Base-by-base conservation (phyloP, 2,113 vertebrate genomes). In the Sebastes fasciatus region DNA sequence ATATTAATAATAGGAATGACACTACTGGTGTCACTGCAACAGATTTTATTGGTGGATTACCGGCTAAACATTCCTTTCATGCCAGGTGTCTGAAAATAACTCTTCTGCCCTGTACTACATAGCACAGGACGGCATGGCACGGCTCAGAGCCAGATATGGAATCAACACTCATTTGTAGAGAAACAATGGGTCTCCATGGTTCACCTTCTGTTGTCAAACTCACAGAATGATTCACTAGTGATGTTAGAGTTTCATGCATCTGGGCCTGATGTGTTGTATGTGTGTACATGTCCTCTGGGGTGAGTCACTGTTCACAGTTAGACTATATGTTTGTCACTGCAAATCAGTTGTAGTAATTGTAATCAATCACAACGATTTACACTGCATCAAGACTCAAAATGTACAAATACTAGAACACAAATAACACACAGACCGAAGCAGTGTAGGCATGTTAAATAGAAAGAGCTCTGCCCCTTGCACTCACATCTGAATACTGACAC, bases 61-160 rank as follows among this genome's bases (percentile, higher is more conserved):
- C 67, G 66, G 73, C 51, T 74, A 10, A 69, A 90, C 80, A 92
- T 90, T 91, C 88, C 70, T 79, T 6, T 86, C 84, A 84, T 89
- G 82, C 74, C 88, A 75, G 69, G 52, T 72, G 80, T 90, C 91
- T 90, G 82, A 90, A 91, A 93, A 92, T 92, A 92, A 87, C 88
- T 64, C 4, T 2, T 63, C 40, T 67, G 61, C 62, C 12, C 76
- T 26, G 17, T 58, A 13, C 10, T 0, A 2, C 43, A 64, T 0
- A 52, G 54, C 8, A 23, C 77, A 48, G 61, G 19, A 67, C 57
- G 12, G 74, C 58, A 51, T 19, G 2, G 54, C 76, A 9, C 1
- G 51, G 65, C 58, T 77, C 34, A 49, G 62, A 4, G 81, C 12
- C 79, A 65, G 40, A 80, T 40, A 75, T 48, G 62, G 17, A 46